Percentiles rank a stretch among this genome's conserved stretches.
phyloP scores from a whole-genome alignment of 2,888 invertebrate genomes.

The Scaptomyza tumidula region DNA sequence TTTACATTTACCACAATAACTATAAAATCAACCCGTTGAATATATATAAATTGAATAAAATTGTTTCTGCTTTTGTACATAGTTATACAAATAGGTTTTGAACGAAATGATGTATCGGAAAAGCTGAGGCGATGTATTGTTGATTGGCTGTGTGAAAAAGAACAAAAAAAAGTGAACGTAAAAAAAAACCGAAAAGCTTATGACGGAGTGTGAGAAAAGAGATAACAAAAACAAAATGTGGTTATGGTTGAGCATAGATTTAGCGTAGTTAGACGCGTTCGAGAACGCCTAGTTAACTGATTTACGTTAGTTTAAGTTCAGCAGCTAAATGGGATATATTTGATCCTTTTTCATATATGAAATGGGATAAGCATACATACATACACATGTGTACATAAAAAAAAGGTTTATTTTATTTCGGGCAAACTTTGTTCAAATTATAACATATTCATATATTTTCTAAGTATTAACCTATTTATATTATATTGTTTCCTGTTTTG shows the following conservation, averaged over 20 bases:
- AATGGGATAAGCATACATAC: neutral
- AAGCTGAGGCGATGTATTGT: constrained; percentile 45
- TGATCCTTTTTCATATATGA: neutral
- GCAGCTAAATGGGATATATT: constrained; percentile 7
- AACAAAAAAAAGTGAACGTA: constrained; percentile 26
- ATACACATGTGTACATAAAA: constrained; percentile 16
- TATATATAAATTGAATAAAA: constrained; percentile 1
- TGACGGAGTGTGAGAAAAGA: constrained; percentile 28
- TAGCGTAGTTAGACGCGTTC: constrained; percentile 58
- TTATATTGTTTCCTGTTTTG: constrained; percentile 17
- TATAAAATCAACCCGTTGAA: constrained; percentile 6
- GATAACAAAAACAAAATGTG: neutral
- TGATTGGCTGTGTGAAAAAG: constrained; percentile 72
- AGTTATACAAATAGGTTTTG: constrained; percentile 21
- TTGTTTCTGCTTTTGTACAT: constrained; percentile 36
- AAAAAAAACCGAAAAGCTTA: constrained; percentile 24
- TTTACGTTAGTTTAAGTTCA: constrained; percentile 38
- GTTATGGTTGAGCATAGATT: constrained; percentile 4
- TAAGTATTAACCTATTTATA: constrained; percentile 29
- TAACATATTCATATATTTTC: constrained; percentile 51
- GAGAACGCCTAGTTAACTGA: constrained; percentile 54
- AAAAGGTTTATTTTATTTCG: constrained; percentile 18
- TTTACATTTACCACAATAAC: constrained; percentile 21
- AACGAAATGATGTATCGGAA: constrained; percentile 26
- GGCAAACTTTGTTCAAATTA: constrained; percentile 59